These are phyloP conservation scores for Enteromius anoplus DNA, from an alignment of 2,797 vertebrate species.

Conservation along the genomic window DNA sequence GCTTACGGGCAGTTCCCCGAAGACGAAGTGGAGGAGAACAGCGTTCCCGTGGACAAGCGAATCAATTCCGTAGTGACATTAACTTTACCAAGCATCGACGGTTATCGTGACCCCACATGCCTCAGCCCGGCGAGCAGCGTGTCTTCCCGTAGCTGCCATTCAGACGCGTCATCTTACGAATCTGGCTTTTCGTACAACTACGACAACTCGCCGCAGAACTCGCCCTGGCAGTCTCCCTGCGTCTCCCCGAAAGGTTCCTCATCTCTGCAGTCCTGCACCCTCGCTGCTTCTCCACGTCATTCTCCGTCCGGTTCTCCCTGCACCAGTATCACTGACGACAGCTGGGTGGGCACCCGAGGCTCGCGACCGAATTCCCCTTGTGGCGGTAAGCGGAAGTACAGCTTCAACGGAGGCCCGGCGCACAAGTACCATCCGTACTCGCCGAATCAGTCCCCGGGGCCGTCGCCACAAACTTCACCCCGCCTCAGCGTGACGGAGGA, in stretches of 20 bases:
- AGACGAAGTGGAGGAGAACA: slow-evolving; percentile 81
- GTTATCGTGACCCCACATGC: slow-evolving; percentile 92
- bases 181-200: slow-evolving; percentile 92
- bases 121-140: slow-evolving; percentile 96
- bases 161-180: slow-evolving; percentile 94
- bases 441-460: slow-evolving; percentile 86
- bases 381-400: slow-evolving; percentile 93
- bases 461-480: slow-evolving; percentile 87
- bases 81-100: slow-evolving; percentile 87
- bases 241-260: slow-evolving; percentile 92
- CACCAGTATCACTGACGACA: slow-evolving; percentile 86
- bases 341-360: slow-evolving; percentile 81
- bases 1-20: slow-evolving; percentile 91
- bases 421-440: slow-evolving; percentile 84
- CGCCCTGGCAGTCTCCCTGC: slow-evolving; percentile 95
- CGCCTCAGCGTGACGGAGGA: slow-evolving; percentile 92
- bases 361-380: slow-evolving; percentile 89
- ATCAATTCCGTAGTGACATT: slow-evolving; percentile 88
- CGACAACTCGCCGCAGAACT: slow-evolving; percentile 91
- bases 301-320: slow-evolving; percentile 88
- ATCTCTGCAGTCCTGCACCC: slow-evolving; percentile 79
- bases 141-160: slow-evolving; percentile 95
- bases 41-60: slow-evolving; percentile 78
- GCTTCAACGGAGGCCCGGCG: slow-evolving; percentile 78
- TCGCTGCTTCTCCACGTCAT: slow-evolving; percentile 83